Percentiles rank a stretch among this genome's conserved stretches.
Conservation (phyloP, 2,888 invertebrate species). For the Camptogramma bilineatum region DNA sequence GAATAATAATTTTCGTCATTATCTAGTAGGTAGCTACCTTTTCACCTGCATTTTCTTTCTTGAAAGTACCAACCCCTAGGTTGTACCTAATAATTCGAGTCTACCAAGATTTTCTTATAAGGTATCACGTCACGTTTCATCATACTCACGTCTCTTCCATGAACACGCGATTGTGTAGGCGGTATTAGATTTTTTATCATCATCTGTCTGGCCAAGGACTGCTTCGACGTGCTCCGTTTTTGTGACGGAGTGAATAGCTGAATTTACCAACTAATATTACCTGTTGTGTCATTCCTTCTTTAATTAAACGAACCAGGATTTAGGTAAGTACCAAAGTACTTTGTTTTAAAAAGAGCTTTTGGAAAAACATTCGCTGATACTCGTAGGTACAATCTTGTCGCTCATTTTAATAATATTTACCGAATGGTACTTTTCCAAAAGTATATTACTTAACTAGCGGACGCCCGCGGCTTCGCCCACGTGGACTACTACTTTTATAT, state of each 20-base stretch:
- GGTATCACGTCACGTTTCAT: not conserved
- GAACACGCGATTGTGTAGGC: conserved; percentile 1
- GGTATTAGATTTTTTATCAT: not conserved
- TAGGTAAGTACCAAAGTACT: too few relatives aligned
- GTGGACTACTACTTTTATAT: too few relatives aligned
- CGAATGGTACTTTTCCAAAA: too few relatives aligned
- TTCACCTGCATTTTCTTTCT: not conserved
- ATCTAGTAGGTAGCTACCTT: not conserved
- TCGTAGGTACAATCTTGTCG: too few relatives aligned
- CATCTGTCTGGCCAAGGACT: not conserved
- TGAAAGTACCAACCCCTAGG: not conserved
- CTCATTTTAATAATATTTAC: too few relatives aligned
- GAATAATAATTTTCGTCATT: too few relatives aligned
- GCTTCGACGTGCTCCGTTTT: not conserved
- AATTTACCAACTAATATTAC: not conserved
- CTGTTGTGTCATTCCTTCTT: too few relatives aligned
- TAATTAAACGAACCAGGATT: too few relatives aligned
- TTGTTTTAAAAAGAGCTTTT: too few relatives aligned
- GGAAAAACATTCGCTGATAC: too few relatives aligned
- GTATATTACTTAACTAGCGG: too few relatives aligned
- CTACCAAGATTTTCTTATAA: not conserved
- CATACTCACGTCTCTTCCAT: not conserved
- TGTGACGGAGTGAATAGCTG: not conserved
- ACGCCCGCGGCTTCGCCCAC: too few relatives aligned
- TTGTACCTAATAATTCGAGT: not conserved